phyloP scores from a whole-genome alignment of 1,140 invertebrate species.

The Octopus sinensis region DNA sequence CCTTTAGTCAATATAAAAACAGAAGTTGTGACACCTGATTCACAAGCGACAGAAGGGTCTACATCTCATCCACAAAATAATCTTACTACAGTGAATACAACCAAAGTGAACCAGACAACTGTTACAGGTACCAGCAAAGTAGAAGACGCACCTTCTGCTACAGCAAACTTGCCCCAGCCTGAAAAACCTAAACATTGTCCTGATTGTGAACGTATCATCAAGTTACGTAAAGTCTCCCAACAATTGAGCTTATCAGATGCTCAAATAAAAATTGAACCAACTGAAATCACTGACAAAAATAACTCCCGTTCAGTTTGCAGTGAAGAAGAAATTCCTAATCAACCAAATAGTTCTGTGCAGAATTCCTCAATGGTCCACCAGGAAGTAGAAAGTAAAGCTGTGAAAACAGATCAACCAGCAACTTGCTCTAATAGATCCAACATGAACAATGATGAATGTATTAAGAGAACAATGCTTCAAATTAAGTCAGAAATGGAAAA shows the following conservation, averaged over 20 bases:
- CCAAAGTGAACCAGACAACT: not conserved
- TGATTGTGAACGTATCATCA: slow-evolving; percentile 6
- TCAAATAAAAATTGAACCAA: not conserved
- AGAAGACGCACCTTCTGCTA: not conserved
- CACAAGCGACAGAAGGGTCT: not conserved
- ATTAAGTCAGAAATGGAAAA: slow-evolving; percentile 2
- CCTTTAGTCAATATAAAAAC: not conserved
- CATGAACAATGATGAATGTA: not conserved
- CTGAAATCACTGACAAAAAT: not conserved
- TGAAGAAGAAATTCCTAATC: not conserved
- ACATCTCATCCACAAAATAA: not conserved
- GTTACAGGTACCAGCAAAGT: not conserved
- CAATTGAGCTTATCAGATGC: not conserved
- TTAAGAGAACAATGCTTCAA: not conserved
- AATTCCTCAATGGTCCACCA: not conserved
- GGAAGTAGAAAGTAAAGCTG: not conserved
- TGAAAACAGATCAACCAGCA: not conserved
- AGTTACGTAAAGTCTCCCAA: slow-evolving; percentile 3
- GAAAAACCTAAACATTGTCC: slow-evolving; percentile 4
- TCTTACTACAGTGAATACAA: not conserved
- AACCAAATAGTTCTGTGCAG: not conserved
- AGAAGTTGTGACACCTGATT: not conserved
- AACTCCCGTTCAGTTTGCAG: not conserved
- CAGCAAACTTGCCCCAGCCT: not conserved
- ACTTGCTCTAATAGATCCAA: not conserved